These are phyloP conservation scores for Rhopalosiphum nymphaeae DNA, from an alignment of 2,888 invertebrate genomes.

Conservation along the genomic window DNA sequence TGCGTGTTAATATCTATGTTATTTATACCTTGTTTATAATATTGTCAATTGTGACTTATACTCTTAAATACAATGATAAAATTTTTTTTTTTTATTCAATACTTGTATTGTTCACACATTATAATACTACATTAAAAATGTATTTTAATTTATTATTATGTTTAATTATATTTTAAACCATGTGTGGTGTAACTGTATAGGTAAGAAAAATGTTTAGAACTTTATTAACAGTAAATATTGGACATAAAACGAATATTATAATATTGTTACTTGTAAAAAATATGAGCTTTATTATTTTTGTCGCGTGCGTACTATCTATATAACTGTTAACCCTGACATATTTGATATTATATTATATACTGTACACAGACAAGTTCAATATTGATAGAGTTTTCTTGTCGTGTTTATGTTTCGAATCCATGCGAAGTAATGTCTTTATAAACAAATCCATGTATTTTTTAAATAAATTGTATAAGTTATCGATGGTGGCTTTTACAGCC, in stretches of 20 bases:
- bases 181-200: background rate
- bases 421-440: background rate
- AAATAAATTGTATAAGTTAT: background rate
- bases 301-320: background rate
- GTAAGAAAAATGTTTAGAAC: background rate
- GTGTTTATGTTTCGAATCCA: background rate
- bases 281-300: background rate
- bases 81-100: background rate
- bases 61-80: background rate
- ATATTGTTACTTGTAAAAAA: background rate
- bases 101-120: background rate
- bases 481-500: background rate
- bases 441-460: background rate
- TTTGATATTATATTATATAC: background rate
- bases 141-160: background rate
- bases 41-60: background rate
- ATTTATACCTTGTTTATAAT: background rate
- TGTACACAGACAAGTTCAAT: background rate
- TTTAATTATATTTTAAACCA: background rate
- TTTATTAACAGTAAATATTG: background rate
- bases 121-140: background rate
- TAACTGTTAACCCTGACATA: background rate
- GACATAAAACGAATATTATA: background rate
- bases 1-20: background rate
- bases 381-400: background rate